phyloP scores from a whole-genome alignment of 2,888 invertebrate genomes.

The Noctuana brunneofusca region DNA sequence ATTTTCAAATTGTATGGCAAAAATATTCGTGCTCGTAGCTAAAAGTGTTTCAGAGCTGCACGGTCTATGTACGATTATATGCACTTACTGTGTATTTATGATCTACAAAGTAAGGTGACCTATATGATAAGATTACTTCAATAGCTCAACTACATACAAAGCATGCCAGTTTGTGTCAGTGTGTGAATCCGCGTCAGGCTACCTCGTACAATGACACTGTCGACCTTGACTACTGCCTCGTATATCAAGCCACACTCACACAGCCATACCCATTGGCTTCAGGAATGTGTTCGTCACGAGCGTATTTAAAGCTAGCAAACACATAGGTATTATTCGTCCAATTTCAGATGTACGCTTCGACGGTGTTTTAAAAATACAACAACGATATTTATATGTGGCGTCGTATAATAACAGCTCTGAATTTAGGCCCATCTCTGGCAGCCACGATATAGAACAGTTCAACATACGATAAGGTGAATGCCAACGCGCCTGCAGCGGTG shows the following conservation, averaged over 20 bases:
- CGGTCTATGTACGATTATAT: slow-evolving; percentile 39
- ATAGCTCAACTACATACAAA: slow-evolving; percentile 61
- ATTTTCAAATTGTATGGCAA: not conserved
- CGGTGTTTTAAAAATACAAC: slow-evolving; percentile 38
- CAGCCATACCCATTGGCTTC: slow-evolving; percentile 37
- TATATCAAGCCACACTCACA: slow-evolving; percentile 59
- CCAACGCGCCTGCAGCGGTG: slow-evolving; percentile 61
- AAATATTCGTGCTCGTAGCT: slow-evolving; percentile 25
- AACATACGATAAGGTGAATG: slow-evolving; percentile 79
- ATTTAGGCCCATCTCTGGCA: slow-evolving; percentile 51
- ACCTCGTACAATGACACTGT: slow-evolving; percentile 80
- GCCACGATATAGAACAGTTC: slow-evolving; percentile 69
- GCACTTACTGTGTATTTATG: slow-evolving; percentile 57
- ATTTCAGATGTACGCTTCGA: slow-evolving; percentile 47
- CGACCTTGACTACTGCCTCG: slow-evolving; percentile 80
- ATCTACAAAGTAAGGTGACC: slow-evolving; percentile 81
- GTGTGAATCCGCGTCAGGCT: slow-evolving; percentile 67
- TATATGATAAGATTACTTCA: slow-evolving; percentile 82
- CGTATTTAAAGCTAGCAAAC: slow-evolving; percentile 62
- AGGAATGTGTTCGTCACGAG: slow-evolving; percentile 67
- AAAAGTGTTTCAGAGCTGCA: slow-evolving; percentile 17
- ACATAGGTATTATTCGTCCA: slow-evolving; percentile 54
- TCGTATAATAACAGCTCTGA: slow-evolving; percentile 43
- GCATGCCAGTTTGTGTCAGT: slow-evolving; percentile 50
- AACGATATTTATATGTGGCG: slow-evolving; percentile 44